Evolutionary conservation across 2,113 vertebrate species (phyloP).

Genomic region (Indri indri): DNA sequence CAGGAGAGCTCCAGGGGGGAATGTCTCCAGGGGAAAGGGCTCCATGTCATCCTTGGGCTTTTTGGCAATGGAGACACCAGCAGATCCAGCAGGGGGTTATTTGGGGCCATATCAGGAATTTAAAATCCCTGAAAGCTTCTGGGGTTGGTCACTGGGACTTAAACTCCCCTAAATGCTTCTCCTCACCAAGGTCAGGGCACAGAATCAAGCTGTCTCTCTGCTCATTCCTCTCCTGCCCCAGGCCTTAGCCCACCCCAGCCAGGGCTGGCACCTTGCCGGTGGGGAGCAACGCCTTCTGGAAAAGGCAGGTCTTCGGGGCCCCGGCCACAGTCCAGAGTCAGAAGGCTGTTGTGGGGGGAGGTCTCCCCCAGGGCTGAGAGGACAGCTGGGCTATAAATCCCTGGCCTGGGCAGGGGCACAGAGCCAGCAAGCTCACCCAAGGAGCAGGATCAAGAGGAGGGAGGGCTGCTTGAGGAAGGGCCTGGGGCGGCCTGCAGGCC

Average conservation of each 20-base stretch:
- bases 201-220: not conserved
- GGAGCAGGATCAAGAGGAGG: not conserved
- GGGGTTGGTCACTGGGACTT: constrained; percentile 34
- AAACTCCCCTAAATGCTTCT: not conserved
- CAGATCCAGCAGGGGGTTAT: constrained; percentile 40
- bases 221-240: not conserved
- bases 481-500: not conserved
- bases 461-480: not conserved
- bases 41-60: not conserved
- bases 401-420: not conserved
- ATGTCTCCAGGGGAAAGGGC: not conserved
- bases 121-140: constrained; percentile 41
- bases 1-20: not conserved
- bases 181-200: constrained; percentile 29
- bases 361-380: not conserved
- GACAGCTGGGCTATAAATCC: constrained; percentile 2
- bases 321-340: not conserved
- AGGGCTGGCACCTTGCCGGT: not conserved
- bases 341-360: not conserved
- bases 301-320: not conserved
- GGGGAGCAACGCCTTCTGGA: not conserved
- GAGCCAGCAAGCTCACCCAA: constrained; percentile 41
- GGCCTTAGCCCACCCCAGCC: not conserved
- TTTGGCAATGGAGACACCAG: constrained; percentile 8
- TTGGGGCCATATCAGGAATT: constrained; percentile 1